Evolutionary conservation across 1,140 invertebrate genomes (phyloP).

Genomic region (Leptinotarsa undecemlineata): DNA sequence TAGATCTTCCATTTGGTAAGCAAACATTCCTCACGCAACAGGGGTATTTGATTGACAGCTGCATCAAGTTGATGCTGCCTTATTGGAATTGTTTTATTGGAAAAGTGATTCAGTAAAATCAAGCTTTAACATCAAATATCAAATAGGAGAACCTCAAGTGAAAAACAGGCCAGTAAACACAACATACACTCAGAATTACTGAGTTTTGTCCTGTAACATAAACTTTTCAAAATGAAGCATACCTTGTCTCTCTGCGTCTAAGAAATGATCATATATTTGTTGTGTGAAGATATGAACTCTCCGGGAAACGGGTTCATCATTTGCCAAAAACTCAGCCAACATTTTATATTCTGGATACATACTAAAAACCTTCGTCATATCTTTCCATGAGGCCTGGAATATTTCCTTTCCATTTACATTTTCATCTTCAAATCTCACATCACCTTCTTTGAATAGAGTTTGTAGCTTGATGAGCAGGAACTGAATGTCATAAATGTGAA

Average conservation of each 20-base stretch:
- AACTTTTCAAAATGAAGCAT: background rate
- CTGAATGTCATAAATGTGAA: slow-evolving; percentile 24
- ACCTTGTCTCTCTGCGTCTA: slow-evolving; percentile 11
- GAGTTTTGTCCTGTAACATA: too few species aligned
- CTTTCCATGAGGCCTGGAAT: slow-evolving; percentile 11
- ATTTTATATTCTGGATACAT: slow-evolving; percentile 9
- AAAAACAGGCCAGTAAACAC: too few species aligned
- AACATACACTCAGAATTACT: too few species aligned
- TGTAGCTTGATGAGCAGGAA: slow-evolving; percentile 17
- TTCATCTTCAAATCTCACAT: slow-evolving; percentile 6
- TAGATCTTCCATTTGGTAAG: too few species aligned
- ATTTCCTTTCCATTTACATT: background rate
- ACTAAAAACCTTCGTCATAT: slow-evolving; percentile 12
- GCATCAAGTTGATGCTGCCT: too few species aligned
- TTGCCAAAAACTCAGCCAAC: background rate
- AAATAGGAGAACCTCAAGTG: too few species aligned
- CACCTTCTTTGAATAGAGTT: slow-evolving; percentile 12
- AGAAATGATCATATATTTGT: slow-evolving; percentile 10
- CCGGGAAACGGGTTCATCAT: background rate
- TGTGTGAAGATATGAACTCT: slow-evolving; percentile 23
- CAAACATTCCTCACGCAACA: too few species aligned
- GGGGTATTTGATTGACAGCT: too few species aligned
- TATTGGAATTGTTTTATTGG: too few species aligned
- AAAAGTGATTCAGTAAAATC: too few species aligned
- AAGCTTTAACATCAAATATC: too few species aligned